Evolutionary conservation across 2,888 invertebrate species (phyloP), one percentile per base, ranked within the genome.

Genomic region (Megaustenia siamemsis): DNA sequence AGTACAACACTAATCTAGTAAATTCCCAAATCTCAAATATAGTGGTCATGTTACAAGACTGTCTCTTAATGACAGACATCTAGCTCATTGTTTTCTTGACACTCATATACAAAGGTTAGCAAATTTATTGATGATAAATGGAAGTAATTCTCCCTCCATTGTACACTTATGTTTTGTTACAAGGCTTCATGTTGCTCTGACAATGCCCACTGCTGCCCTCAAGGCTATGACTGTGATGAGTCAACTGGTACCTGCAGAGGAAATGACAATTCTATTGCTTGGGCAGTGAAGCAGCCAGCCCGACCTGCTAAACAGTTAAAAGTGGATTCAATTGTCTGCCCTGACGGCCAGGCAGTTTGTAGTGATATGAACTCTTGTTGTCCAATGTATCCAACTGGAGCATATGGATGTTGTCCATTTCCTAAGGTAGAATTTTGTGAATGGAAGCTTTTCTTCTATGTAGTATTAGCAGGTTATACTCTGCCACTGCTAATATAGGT

Each of bases 151-250:
- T n/a, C n/a, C n/a, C n/a, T n/a, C n/a, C n/a, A n/a, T n/a, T n/a
- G n/a, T n/a, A n/a, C n/a, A n/a, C n/a, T n/a, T n/a, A n/a, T n/a
- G 18, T 69, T 10, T 40, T 40, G 10, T 40, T 24, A 68, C 1
- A 68, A 91, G 90, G 93, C 92, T 45, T 90, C 91, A 8, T 93
- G 93, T 77, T 93, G 93, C 86, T 71, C 83, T 60, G 93, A 93
- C 86, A 83, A 88, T n/a, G 40, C 88, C 18, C 93, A 93, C 86
- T 94, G 93, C 88, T 93, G 93, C 88, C 92, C 90, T 10, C n/a
- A 86, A 56, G 90, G 90, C 49, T 86, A 88, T 86, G 87, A 87
- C 28, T 91, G 92, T 90, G 87, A 92, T 84, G 87, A 88, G 3
- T 79, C 78, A 18, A 73, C 83, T 60, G 88, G 89, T 8, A 86